These are phyloP conservation scores for Margaritifera margaritifera DNA, from an alignment of 2,888 invertebrate genomes.

Conservation along the genomic window DNA sequence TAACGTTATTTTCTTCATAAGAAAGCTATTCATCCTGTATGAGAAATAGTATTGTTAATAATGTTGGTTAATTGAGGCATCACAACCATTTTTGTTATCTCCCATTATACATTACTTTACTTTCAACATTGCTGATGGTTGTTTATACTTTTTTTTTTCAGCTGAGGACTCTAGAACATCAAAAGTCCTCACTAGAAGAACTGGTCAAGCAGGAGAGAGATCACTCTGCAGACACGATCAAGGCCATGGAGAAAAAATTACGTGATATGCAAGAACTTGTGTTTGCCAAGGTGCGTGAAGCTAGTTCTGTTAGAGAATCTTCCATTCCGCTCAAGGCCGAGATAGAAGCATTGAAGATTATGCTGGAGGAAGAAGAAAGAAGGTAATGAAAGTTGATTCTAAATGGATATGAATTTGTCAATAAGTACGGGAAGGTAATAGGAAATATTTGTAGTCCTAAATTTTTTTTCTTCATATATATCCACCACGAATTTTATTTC, in stretches of 20 bases:
- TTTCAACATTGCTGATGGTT: too few relatives aligned
- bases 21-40: too few relatives aligned
- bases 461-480: too few relatives aligned
- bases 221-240: constrained; percentile 47
- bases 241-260: constrained; percentile 62
- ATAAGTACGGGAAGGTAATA: too few relatives aligned
- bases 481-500: too few relatives aligned
- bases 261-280: constrained; percentile 66
- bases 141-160: constrained; percentile 13
- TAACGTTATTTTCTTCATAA: too few relatives aligned
- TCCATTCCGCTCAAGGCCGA: constrained; percentile 67
- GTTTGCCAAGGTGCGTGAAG: constrained; percentile 66
- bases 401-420: too few relatives aligned
- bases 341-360: constrained; percentile 63
- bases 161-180: constrained; percentile 60
- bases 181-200: constrained; percentile 56
- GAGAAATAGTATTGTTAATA: too few relatives aligned
- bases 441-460: too few relatives aligned
- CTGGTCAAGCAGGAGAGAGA: constrained; percentile 48
- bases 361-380: constrained; percentile 68
- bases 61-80: too few relatives aligned
- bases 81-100: too few relatives aligned
- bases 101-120: too few relatives aligned
- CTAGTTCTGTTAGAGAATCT: constrained; percentile 55
- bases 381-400: constrained; percentile 44